Conservation (phyloP, 2,888 invertebrate species). For the Athalia rosae region DNA sequence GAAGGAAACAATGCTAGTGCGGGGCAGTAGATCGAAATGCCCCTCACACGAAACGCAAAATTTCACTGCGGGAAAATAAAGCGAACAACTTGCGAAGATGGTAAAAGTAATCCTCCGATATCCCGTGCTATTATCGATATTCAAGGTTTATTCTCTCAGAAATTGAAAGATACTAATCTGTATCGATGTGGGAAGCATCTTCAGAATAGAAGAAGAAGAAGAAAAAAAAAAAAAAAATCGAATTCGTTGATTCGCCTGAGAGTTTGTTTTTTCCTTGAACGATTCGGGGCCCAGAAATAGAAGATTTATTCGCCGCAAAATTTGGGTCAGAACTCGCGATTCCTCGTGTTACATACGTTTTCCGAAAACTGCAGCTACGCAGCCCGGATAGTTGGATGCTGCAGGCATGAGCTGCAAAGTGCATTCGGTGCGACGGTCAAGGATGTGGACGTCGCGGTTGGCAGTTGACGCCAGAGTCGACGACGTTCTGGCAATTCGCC, state of each 20-base stretch:
- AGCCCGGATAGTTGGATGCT: not conserved
- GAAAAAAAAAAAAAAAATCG: not conserved
- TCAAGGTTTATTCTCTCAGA: slow-evolving; percentile 3
- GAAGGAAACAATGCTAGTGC: no score
- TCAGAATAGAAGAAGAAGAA: not conserved
- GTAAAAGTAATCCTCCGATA: not conserved
- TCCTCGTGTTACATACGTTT: no score
- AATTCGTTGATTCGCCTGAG: no score
- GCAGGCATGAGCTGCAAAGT: not conserved
- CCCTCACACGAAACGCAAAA: no score
- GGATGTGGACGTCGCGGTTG: slow-evolving; percentile 20
- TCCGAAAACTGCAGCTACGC: no score
- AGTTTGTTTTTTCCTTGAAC: no score
- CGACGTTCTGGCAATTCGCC: slow-evolving; percentile 31
- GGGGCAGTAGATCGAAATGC: no score
- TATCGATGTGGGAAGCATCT: not conserved
- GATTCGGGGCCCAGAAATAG: no score
- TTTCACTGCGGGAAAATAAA: no score
- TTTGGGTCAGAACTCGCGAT: no score
- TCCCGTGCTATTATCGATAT: not conserved
- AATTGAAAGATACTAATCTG: not conserved
- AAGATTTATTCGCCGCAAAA: no score
- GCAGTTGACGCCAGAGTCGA: slow-evolving; percentile 31
- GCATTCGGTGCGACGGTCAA: slow-evolving; percentile 16
- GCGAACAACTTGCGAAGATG: not conserved